Evolutionary conservation across 1,140 invertebrate genomes (phyloP).

Genomic region (Coptotermes formosanus): DNA sequence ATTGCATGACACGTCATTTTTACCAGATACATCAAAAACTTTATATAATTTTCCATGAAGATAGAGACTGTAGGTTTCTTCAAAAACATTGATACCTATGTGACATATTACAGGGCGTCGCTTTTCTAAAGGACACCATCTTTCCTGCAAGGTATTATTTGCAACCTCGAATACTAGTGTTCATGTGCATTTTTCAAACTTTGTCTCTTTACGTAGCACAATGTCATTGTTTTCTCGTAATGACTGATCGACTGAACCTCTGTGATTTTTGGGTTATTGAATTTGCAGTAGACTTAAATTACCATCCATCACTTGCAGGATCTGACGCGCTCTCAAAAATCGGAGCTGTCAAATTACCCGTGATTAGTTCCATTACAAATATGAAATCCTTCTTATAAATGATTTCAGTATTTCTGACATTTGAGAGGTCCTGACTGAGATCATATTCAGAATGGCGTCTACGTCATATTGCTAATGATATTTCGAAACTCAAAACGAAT

Average conservation of each 20-base stretch:
- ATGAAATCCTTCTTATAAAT: constrained; percentile 10
- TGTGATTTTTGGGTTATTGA: not conserved
- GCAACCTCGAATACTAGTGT: not conserved
- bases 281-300: constrained; percentile 10
- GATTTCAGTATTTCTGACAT: not conserved
- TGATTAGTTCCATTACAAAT: constrained; percentile 13
- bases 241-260: not conserved
- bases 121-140: no score
- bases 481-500: not conserved
- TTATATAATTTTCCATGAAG: no score
- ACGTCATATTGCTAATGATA: not conserved
- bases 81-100: no score
- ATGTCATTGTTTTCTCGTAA: not conserved
- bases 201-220: not conserved
- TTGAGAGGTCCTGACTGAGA: not conserved
- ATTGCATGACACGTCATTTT: no score
- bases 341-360: not conserved
- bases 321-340: constrained; percentile 8
- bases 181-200: not conserved
- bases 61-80: no score
- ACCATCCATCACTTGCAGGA: not conserved
- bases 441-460: not conserved
- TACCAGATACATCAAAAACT: no score
- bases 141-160: not conserved
- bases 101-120: no score